Conservation (phyloP, 1,140 invertebrate genomes). For the Drosophila erecta region DNA sequence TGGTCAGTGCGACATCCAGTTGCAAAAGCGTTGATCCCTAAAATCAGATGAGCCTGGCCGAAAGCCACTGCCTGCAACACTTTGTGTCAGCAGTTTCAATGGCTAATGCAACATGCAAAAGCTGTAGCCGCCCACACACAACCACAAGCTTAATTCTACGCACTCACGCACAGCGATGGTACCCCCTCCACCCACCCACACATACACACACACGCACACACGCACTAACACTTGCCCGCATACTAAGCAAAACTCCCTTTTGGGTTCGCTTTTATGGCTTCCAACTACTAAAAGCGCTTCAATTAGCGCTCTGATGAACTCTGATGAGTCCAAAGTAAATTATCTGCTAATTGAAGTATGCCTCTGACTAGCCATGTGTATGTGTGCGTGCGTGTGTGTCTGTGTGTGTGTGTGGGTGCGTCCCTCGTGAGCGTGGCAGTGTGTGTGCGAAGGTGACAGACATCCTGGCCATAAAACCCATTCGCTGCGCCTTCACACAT, state of each 20-base stretch:
- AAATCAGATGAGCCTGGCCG: slow-evolving; percentile 31
- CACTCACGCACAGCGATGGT: slow-evolving; percentile 5
- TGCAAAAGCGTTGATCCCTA: slow-evolving; percentile 43
- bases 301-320: slow-evolving; percentile 78
- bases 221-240: slow-evolving; percentile 29
- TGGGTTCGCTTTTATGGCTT: slow-evolving; percentile 63
- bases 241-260: slow-evolving; percentile 10
- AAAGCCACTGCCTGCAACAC: slow-evolving; percentile 46
- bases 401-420: not conserved
- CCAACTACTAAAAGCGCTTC: slow-evolving; percentile 68
- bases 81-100: slow-evolving; percentile 42
- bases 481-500: slow-evolving; percentile 7
- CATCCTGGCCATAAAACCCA: slow-evolving; percentile 48
- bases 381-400: not conserved
- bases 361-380: slow-evolving; percentile 22
- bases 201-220: not conserved
- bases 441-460: slow-evolving; percentile 19
- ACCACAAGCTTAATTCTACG: slow-evolving; percentile 1
- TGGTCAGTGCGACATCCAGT: slow-evolving; percentile 16
- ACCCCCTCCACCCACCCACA: not conserved
- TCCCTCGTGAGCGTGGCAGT: not conserved
- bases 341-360: slow-evolving; percentile 79
- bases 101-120: slow-evolving; percentile 17
- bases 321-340: slow-evolving; percentile 76
- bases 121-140: slow-evolving; percentile 9